Percentiles rank a stretch among this genome's conserved stretches.
These are phyloP conservation scores for Melanotus villosus DNA, from an alignment of 2,888 invertebrate genomes.

Conservation along the genomic window DNA sequence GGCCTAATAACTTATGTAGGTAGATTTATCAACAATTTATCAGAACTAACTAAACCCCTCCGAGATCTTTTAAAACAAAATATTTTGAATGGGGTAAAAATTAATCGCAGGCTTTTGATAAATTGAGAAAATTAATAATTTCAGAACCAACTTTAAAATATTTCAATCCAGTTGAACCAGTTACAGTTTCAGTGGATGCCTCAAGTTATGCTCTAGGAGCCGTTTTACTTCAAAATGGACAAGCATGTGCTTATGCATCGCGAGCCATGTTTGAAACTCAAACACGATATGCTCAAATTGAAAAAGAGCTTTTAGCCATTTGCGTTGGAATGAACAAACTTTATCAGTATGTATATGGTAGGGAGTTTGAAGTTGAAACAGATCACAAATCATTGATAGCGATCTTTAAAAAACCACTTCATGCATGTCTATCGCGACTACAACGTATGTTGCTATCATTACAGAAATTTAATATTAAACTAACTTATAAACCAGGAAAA, in stretches of 20 bases:
- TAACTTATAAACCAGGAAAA: too few relatives aligned
- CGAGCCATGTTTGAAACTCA: slow-evolving; percentile 16
- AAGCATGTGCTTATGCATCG: slow-evolving; percentile 46
- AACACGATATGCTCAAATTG: slow-evolving; percentile 21
- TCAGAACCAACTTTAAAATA: slow-evolving; percentile 20
- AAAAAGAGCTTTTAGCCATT: slow-evolving; percentile 22
- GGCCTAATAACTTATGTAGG: slow-evolving; percentile 56
- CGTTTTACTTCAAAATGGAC: slow-evolving; percentile 53
- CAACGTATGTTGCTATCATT: slow-evolving; percentile 40
- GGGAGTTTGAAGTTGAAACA: slow-evolving; percentile 47
- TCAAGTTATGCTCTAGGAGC: slow-evolving; percentile 51
- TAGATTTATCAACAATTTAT: slow-evolving; percentile 48
- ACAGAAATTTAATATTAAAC: too few relatives aligned
- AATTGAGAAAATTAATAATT: slow-evolving; percentile 34
- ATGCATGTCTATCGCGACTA: slow-evolving; percentile 35
- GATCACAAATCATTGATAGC: slow-evolving; percentile 46
- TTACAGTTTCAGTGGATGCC: slow-evolving; percentile 37
- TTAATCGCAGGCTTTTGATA: slow-evolving; percentile 38
- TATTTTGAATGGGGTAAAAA: background rate
- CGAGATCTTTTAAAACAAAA: slow-evolving; percentile 39
- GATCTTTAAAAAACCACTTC: slow-evolving; percentile 42
- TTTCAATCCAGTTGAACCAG: slow-evolving; percentile 37
- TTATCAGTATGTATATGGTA: slow-evolving; percentile 47
- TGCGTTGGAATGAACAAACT: slow-evolving; percentile 19
- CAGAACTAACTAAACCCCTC: slow-evolving; percentile 35